These are phyloP conservation scores for Gorsachius magnificus DNA, from an alignment of 2,797 vertebrate genomes.

Conservation along the genomic window DNA sequence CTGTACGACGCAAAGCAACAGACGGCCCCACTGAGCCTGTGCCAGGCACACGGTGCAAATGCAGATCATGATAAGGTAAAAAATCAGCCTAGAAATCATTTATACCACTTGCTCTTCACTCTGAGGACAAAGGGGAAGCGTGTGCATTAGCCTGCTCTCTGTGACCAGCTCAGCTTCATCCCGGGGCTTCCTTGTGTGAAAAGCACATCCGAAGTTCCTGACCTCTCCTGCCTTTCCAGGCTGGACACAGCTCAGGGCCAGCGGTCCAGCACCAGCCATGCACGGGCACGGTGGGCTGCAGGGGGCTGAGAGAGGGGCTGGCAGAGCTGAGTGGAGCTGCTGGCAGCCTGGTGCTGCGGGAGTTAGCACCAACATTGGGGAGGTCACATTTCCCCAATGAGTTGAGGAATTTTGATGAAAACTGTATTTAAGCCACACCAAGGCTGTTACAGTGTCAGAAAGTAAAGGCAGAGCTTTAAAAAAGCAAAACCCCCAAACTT, in stretches of 20 bases:
- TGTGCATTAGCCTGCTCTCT: neutral
- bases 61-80: neutral
- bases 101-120: neutral
- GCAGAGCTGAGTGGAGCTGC: neutral
- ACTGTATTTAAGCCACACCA: neutral
- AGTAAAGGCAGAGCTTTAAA: neutral
- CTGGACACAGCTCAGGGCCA: neutral
- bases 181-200: rapidly evolving
- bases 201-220: neutral
- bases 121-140: neutral
- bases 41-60: neutral
- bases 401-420: neutral
- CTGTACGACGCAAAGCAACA: rapidly evolving
- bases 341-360: neutral
- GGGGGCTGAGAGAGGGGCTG: neutral
- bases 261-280: rapidly evolving
- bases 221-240: neutral
- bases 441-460: neutral
- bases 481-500: neutral
- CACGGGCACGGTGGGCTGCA: neutral
- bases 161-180: neutral
- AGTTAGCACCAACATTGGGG: too few relatives aligned
- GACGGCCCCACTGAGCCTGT: neutral
- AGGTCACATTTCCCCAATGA: rapidly evolving
- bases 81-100: neutral